A percentile compares a stretch with the other conserved stretches of the same genome.
Evolutionary conservation across 1,140 invertebrate genomes (phyloP).

Genomic region (Drosophila punjabiensis): DNA sequence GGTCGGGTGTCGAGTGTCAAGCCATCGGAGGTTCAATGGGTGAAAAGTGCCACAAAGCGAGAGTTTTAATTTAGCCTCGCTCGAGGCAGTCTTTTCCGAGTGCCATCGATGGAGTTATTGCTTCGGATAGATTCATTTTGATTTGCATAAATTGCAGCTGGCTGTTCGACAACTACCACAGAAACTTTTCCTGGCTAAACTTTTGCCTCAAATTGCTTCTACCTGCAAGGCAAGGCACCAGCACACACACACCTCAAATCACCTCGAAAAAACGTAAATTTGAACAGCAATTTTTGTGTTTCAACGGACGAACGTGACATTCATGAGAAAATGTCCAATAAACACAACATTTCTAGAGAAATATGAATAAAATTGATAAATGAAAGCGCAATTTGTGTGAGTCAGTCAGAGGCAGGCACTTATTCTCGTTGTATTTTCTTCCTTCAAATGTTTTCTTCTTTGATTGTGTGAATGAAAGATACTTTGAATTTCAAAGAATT

Average conservation of each 20-base stretch:
- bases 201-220: constrained; percentile 53
- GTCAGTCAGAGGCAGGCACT: constrained; percentile 25
- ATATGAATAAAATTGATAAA: constrained; percentile 51
- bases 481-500: neutral
- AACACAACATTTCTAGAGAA: constrained; percentile 40
- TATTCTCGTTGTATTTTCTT: constrained; percentile 14
- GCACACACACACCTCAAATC: constrained; percentile 5
- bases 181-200: constrained; percentile 49
- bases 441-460: constrained; percentile 16
- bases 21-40: constrained; percentile 54
- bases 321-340: constrained; percentile 43
- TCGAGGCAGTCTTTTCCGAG: constrained; percentile 57
- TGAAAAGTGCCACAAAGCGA: constrained; percentile 65
- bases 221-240: constrained; percentile 21
- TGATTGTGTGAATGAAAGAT: neutral
- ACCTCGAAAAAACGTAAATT: constrained; percentile 13
- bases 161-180: constrained; percentile 30
- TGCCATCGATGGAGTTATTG: constrained; percentile 52
- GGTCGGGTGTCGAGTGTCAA: constrained; percentile 59
- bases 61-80: constrained; percentile 73
- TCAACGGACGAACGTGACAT: constrained; percentile 66
- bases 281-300: constrained; percentile 40
- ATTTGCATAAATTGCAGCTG: constrained; percentile 75
- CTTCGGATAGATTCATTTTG: constrained; percentile 50
- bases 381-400: constrained; percentile 58